phyloP scores from a whole-genome alignment of 2,888 invertebrate genomes.

The Mimas tiliae region DNA sequence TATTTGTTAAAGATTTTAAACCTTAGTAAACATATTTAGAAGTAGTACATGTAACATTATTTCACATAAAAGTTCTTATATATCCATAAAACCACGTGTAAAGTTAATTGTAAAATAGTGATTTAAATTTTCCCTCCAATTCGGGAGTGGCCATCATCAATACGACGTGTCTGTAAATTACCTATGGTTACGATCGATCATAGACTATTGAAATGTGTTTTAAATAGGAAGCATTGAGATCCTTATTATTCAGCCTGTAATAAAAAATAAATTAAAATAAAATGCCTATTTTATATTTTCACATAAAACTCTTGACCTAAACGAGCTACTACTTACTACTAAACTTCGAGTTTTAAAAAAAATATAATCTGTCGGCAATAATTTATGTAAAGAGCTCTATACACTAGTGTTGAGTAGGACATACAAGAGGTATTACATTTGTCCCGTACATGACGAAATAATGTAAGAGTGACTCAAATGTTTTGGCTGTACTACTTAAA shows the following conservation, averaged over 20 bases:
- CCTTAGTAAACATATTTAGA: background rate
- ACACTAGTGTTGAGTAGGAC: too few relatives aligned
- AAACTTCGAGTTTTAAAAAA: too few relatives aligned
- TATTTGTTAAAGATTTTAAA: background rate
- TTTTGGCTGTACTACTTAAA: too few relatives aligned
- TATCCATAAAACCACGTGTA: background rate
- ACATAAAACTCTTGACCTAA: too few relatives aligned
- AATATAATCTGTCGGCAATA: too few relatives aligned
- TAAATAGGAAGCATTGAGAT: slow-evolving; percentile 11
- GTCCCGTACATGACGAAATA: too few relatives aligned
- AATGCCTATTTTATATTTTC: too few relatives aligned
- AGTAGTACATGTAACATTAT: background rate
- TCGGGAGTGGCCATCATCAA: slow-evolving; percentile 80
- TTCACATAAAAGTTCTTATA: background rate
- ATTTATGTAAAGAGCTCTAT: too few relatives aligned
- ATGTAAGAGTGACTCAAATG: too few relatives aligned
- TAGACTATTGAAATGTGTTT: slow-evolving; percentile 46
- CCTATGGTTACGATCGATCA: slow-evolving; percentile 61
- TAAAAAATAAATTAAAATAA: background rate
- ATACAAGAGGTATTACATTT: too few relatives aligned
- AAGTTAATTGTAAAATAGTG: background rate
- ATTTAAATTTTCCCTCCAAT: slow-evolving; percentile 72
- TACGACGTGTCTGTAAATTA: slow-evolving; percentile 75
- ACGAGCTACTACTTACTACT: too few relatives aligned
- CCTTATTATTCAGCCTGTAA: background rate